phyloP scores from a whole-genome alignment of 2,113 vertebrate species.

The Xiphophorus hellerii region DNA sequence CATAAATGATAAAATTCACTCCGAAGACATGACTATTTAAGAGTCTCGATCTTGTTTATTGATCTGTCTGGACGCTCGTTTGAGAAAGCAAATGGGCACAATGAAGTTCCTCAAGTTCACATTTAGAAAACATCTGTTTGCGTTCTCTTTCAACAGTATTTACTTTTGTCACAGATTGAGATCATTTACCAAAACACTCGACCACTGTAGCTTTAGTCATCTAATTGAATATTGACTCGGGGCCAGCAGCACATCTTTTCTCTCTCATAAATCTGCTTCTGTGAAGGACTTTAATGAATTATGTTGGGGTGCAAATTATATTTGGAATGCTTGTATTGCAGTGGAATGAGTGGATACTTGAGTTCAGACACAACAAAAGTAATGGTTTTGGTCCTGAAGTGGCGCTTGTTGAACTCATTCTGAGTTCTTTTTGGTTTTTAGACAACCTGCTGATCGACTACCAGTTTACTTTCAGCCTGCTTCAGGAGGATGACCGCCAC shows the following conservation, averaged over 20 bases:
- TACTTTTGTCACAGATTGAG: constrained; percentile 20
- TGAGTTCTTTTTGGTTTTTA: constrained; percentile 54
- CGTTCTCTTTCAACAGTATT: background rate
- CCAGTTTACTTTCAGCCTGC: constrained; percentile 96
- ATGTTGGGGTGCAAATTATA: background rate
- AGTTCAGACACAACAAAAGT: too few relatives aligned
- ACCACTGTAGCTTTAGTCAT: constrained; percentile 14
- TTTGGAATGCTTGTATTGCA: background rate
- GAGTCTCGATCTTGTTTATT: constrained; percentile 27
- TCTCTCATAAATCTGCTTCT: constrained; percentile 38
- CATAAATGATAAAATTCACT: constrained; percentile 42
- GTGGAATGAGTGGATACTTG: background rate
- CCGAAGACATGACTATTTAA: constrained; percentile 26
- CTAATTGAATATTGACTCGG: constrained; percentile 43
- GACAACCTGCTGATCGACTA: constrained; percentile 98
- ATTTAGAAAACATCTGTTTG: background rate
- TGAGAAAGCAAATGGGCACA: background rate
- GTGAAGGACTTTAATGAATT: background rate
- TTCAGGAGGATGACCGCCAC: constrained; percentile 95
- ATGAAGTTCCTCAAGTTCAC: background rate
- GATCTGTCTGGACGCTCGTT: constrained; percentile 2
- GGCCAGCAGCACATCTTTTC: background rate
- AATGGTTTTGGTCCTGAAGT: background rate
- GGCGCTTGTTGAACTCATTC: background rate
- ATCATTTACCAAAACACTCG: constrained; percentile 23